Percentiles rank a stretch among this genome's conserved stretches.
phyloP scores from a whole-genome alignment of 2,888 invertebrate species.

The Mechanitis messenoides region DNA sequence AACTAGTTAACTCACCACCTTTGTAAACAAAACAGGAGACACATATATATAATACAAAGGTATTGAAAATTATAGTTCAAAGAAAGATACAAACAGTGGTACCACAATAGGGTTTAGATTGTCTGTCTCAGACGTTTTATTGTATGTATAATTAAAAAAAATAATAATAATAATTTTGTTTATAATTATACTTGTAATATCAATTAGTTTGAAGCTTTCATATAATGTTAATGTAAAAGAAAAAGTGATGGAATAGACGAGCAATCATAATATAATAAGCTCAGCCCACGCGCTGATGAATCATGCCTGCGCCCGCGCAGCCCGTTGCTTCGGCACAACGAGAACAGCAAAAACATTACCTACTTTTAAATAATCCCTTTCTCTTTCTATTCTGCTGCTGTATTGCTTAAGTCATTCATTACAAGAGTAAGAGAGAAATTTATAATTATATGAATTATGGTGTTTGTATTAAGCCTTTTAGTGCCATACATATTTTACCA shows the following conservation, averaged over 20 bases:
- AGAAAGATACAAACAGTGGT: no score
- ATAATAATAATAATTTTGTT: no score
- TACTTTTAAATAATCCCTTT: slow-evolving; percentile 75
- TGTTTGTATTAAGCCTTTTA: background rate
- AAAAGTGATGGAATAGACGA: slow-evolving; percentile 62
- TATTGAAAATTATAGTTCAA: no score
- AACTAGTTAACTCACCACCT: slow-evolving; percentile 47
- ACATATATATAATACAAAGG: no score
- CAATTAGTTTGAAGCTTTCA: slow-evolving; percentile 30
- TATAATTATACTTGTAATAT: slow-evolving; percentile 2
- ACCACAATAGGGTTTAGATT: no score
- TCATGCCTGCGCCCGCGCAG: slow-evolving; percentile 53
- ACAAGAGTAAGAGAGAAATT: slow-evolving; percentile 38
- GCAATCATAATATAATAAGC: slow-evolving; percentile 68
- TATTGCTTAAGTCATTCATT: slow-evolving; percentile 52
- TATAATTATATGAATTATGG: slow-evolving; percentile 18
- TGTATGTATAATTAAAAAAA: no score
- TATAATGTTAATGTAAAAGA: slow-evolving; percentile 49
- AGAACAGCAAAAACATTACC: slow-evolving; percentile 75
- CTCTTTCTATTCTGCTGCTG: slow-evolving; percentile 70
- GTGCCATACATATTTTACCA: no score
- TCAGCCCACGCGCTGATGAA: slow-evolving; percentile 71
- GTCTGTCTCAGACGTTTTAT: no score
- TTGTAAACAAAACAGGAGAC: slow-evolving; percentile 45
- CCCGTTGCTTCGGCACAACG: slow-evolving; percentile 51